phyloP scores from a whole-genome alignment of 2,888 invertebrate genomes.

The Xylophagus ater region DNA sequence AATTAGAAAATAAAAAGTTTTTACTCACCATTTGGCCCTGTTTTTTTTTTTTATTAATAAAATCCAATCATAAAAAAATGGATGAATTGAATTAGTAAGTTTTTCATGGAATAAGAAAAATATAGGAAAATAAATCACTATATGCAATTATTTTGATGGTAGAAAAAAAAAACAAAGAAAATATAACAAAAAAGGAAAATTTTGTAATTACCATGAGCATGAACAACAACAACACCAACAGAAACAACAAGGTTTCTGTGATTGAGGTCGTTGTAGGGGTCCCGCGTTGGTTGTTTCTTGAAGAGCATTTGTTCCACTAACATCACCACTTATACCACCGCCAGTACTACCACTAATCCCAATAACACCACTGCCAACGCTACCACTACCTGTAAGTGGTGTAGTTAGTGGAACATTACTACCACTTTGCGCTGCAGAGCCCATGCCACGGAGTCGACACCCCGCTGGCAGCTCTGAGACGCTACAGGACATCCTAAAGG shows the following conservation, averaged over 20 bases:
- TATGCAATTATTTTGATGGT: too few relatives aligned
- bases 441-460: conserved; percentile 40
- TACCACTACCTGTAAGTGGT: conserved; percentile 20
- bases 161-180: conserved; percentile 6
- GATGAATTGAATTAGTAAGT: conserved; percentile 44
- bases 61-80: background rate
- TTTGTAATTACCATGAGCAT: conserved; percentile 50
- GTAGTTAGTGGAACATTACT: conserved; percentile 26
- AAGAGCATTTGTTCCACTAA: conserved; percentile 29
- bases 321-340: conserved; percentile 24
- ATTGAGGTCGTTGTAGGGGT: conserved; percentile 36
- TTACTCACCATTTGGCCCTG: conserved; percentile 38
- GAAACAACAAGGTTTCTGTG: conserved; percentile 51
- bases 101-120: conserved; percentile 22
- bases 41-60: conserved; percentile 25
- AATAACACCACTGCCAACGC: conserved; percentile 25
- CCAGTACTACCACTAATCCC: conserved; percentile 26
- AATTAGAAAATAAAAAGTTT: background rate
- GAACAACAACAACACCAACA: conserved; percentile 62
- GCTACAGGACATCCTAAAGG: conserved; percentile 47
- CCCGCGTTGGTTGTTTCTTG: conserved; percentile 32
- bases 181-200: conserved; percentile 1
- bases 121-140: conserved; percentile 16
- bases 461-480: conserved; percentile 43
- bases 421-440: conserved; percentile 32